Evolutionary conservation across 2,113 vertebrate genomes (phyloP).

Genomic region (Etia nguti): DNA sequence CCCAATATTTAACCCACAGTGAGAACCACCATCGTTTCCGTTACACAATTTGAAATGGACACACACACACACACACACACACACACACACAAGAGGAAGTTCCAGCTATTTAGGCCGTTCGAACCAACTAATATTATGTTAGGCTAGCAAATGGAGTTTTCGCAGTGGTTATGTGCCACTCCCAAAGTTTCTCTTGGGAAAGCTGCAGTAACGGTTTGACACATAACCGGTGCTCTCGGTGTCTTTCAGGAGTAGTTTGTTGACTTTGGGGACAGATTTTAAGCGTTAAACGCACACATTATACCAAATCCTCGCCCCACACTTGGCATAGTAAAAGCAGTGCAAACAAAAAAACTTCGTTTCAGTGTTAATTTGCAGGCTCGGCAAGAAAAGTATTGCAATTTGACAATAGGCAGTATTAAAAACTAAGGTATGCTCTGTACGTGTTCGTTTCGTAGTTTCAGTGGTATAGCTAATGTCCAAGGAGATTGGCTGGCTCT

Average conservation of each 20-base stretch:
- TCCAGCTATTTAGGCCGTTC: neutral
- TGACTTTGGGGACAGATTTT: neutral
- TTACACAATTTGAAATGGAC: neutral
- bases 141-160: neutral
- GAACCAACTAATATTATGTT: neutral
- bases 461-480: neutral
- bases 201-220: neutral
- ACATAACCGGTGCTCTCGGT: neutral
- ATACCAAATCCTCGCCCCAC: neutral
- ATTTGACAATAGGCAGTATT: neutral
- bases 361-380: neutral
- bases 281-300: neutral
- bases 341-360: neutral
- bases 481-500: neutral
- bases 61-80: rapidly evolving
- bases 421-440: neutral
- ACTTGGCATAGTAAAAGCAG: neutral
- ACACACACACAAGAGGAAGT: neutral
- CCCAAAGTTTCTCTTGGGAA: neutral
- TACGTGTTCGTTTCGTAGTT: neutral
- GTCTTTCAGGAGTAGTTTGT: neutral
- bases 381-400: neutral
- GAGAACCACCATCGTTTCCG: neutral
- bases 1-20: neutral
- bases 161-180: neutral